Conservation (phyloP, 2,113 vertebrate genomes). For the Cyrtonyx montezumae region DNA sequence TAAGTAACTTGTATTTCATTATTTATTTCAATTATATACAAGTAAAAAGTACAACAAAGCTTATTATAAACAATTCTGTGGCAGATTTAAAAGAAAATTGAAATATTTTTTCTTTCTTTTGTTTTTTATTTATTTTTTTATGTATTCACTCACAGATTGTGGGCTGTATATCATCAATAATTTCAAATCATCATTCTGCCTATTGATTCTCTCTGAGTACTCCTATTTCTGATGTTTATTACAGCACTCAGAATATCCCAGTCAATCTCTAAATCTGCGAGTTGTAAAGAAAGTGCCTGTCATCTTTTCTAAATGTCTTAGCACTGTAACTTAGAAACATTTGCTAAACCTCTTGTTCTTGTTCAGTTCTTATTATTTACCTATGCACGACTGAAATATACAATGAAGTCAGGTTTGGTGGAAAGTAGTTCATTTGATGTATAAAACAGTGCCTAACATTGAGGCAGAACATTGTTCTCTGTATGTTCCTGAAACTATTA, state of each 20-base stretch:
- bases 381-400: background rate
- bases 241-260: background rate
- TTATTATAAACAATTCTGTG: background rate
- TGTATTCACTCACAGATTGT: background rate
- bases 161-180: background rate
- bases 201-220: background rate
- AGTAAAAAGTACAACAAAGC: background rate
- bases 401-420: background rate
- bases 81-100: background rate
- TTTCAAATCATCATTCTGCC: background rate
- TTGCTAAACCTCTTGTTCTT: background rate
- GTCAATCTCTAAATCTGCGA: background rate
- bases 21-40: background rate
- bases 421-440: background rate
- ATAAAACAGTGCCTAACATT: background rate
- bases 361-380: background rate
- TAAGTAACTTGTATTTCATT: background rate
- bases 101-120: background rate
- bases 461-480: background rate
- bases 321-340: background rate
- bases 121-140: background rate
- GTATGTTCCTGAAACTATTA: background rate
- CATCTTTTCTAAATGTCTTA: background rate
- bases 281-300: background rate
- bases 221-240: background rate